Percentiles rank a stretch among this genome's conserved stretches.
phyloP scores from a whole-genome alignment of 2,113 vertebrate species.

The Hippolais icterina region DNA sequence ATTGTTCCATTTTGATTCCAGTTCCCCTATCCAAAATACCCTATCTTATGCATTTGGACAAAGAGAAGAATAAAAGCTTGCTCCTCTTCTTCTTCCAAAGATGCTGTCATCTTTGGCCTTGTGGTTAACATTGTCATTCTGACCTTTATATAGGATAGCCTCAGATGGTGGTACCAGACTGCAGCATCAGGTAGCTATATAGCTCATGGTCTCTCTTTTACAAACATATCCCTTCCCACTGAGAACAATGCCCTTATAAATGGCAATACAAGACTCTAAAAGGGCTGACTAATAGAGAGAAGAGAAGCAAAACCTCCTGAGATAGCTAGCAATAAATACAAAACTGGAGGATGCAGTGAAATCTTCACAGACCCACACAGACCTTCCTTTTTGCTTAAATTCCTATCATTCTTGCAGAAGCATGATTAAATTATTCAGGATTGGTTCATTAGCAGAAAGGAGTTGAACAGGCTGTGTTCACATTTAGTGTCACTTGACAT shows the following conservation, averaged over 20 bases:
- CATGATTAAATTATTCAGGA: neutral
- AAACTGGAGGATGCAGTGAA: neutral
- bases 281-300: neutral
- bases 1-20: neutral
- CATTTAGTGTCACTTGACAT: neutral
- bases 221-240: neutral
- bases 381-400: neutral
- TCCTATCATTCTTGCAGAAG: neutral
- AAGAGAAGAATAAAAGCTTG: neutral
- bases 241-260: neutral
- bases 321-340: neutral
- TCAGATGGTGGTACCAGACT: neutral
- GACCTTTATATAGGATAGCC: neutral
- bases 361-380: neutral
- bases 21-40: neutral
- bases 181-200: neutral
- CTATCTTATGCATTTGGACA: neutral
- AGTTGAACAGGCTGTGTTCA: neutral
- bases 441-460: neutral
- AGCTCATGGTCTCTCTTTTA: neutral
- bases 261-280: neutral
- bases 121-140: neutral
- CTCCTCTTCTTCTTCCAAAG: neutral
- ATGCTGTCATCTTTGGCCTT: neutral
- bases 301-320: neutral